Evolutionary conservation across 2,888 invertebrate species (phyloP).

Genomic region (Drosophila greeni): DNA sequence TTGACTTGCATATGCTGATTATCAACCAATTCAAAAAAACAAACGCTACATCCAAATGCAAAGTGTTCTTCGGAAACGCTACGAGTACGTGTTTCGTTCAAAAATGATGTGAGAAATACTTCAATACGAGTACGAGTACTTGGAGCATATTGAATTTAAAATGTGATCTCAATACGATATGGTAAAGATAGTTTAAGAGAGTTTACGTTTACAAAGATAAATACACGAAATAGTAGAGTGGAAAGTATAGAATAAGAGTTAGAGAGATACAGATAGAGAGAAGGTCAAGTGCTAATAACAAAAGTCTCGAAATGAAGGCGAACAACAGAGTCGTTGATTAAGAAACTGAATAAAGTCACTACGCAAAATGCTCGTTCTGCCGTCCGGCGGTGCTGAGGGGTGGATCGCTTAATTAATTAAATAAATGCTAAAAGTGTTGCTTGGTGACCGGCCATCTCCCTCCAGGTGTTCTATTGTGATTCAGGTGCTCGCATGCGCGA

Average conservation of each 20-base stretch:
- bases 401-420: conserved; percentile 5
- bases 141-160: conserved; percentile 49
- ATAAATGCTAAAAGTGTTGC: conserved; percentile 12
- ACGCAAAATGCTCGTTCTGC: conserved; percentile 37
- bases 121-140: conserved; percentile 56
- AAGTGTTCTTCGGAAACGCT: conserved; percentile 71
- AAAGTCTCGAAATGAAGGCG: conserved; percentile 43
- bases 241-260: conserved; percentile 20
- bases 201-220: conserved; percentile 46
- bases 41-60: conserved; percentile 73
- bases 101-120: conserved; percentile 50
- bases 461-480: conserved; percentile 20
- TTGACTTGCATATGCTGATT: conserved; percentile 59
- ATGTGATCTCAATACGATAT: conserved; percentile 54
- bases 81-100: conserved; percentile 67
- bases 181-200: conserved; percentile 45
- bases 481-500: conserved; percentile 51
- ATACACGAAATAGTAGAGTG: conserved; percentile 26
- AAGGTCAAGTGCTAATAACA: conserved; percentile 59
- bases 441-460: conserved; percentile 19
- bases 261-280: conserved; percentile 35
- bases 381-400: conserved; percentile 10
- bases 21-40: conserved; percentile 64
- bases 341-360: conserved; percentile 40
- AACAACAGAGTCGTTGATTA: conserved; percentile 19